phyloP scores from a whole-genome alignment of 2,113 vertebrate species.

The Caretta caretta region DNA sequence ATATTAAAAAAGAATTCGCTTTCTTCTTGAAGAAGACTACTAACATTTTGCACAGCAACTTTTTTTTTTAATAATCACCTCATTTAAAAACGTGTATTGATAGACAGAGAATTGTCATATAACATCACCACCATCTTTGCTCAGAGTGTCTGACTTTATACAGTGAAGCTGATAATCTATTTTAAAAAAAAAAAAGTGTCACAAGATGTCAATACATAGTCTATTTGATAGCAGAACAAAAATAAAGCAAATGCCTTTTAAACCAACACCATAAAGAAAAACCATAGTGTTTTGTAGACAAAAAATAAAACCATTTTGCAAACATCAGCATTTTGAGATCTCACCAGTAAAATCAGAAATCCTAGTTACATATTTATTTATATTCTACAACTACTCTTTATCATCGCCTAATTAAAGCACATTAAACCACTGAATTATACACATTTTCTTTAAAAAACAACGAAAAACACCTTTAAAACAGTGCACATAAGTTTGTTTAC shows the following conservation, averaged over 20 bases:
- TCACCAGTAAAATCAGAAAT: constrained; percentile 83
- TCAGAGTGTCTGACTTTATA: constrained; percentile 73
- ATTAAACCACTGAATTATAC: constrained; percentile 77
- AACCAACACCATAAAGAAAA: constrained; percentile 64
- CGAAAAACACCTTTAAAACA: constrained; percentile 40
- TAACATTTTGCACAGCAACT: constrained; percentile 88
- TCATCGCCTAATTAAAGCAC: constrained; percentile 80
- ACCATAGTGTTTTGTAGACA: constrained; percentile 62
- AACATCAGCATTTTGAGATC: constrained; percentile 76
- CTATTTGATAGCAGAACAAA: constrained; percentile 62
- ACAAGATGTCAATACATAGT: constrained; percentile 69
- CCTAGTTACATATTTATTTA: constrained; percentile 76
- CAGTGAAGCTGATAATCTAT: constrained; percentile 69
- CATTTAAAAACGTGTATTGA: constrained; percentile 76
- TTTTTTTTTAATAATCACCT: constrained; percentile 83
- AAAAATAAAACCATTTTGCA: constrained; percentile 67
- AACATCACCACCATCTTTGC: constrained; percentile 58
- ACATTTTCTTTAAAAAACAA: constrained; percentile 55
- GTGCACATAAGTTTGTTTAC: constrained; percentile 67
- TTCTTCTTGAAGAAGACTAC: constrained; percentile 89
- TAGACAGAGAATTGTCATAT: constrained; percentile 69
- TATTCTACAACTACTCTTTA: constrained; percentile 77
- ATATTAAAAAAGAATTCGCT: constrained; percentile 83
- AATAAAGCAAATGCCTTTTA: constrained; percentile 69
- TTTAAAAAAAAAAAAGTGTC: constrained; percentile 44